A percentile compares a stretch with the other conserved stretches of the same genome.
These are phyloP conservation scores for Haplochromis burtoni DNA, from an alignment of 2,113 vertebrate genomes.

Conservation along the genomic window DNA sequence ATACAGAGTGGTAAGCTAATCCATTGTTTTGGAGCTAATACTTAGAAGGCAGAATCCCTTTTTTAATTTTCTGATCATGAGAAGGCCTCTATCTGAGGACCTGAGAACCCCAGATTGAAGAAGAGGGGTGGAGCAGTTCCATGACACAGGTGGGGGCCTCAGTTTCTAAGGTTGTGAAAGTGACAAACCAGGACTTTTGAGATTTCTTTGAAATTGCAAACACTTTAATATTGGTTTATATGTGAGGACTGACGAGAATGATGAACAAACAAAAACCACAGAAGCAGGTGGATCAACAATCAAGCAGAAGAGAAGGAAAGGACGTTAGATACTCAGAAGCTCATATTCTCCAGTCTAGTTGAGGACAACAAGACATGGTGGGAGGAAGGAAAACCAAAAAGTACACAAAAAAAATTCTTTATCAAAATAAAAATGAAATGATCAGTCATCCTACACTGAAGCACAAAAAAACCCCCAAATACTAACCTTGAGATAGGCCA, in stretches of 20 bases:
- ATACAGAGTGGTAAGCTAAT: background rate
- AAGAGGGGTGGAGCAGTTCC: background rate
- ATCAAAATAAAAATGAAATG: background rate
- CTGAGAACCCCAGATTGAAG: background rate
- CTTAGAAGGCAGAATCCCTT: background rate
- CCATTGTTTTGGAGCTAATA: background rate
- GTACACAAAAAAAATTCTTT: background rate
- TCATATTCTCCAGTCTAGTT: background rate
- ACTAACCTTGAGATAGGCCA: background rate
- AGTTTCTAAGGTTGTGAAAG: background rate
- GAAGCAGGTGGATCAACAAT: background rate
- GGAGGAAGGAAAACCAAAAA: background rate
- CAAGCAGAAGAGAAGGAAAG: background rate
- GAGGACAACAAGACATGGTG: too few relatives aligned
- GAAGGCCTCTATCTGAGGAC: background rate
- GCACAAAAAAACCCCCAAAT: accelerated
- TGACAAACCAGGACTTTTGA: background rate
- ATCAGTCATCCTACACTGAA: background rate
- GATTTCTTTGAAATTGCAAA: background rate
- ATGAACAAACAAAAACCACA: background rate
- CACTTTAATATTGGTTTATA: background rate
- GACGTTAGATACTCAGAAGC: background rate
- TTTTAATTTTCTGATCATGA: background rate
- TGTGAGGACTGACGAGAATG: background rate
- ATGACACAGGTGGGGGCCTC: accelerated